Evolutionary conservation across 2,888 invertebrate genomes (phyloP), one percentile per base, ranked within the genome.

Genomic region (Hypselothyrea guttata): DNA sequence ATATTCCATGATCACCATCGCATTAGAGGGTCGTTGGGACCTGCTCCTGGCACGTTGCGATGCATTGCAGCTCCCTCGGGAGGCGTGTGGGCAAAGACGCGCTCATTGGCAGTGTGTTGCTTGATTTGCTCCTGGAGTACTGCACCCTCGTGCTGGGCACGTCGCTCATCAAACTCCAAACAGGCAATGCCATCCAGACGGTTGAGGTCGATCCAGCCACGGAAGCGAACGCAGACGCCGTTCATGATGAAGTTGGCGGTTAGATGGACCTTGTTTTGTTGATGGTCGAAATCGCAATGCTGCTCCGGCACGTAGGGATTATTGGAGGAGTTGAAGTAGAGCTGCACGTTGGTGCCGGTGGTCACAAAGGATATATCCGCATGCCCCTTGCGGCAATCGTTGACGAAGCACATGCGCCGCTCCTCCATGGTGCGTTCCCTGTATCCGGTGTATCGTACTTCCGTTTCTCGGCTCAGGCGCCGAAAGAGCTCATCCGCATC

Each of bases 401-500:
- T 95, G 87, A 96, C 95, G 91, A 98, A 98, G 52, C 97, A 92
- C 88, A 95, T 94, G 90, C 96, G 95, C 30, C 98, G 92, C 90
- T 98, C 98, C 87, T 98, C 97, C 45, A 94, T 92, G 0, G 97
- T 97, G 64, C 97, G 91, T 89, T 98, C 98, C 77, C 97, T 92
- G 91, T 94, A 97, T 15, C 98, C 98, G 0, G 98, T 98, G 91
- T 97, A 98, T 68, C 97, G 93, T 47, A 98, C 95, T 96, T 98
- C 98, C 86, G 96, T 96, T 90, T 98, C 98, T 42, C 98, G 93
- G 89, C 97, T 96, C 51, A 98, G 92, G 87, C 97, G 93, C 88
- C 97, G 93, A 89, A 98, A 98, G 33, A 98, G 92, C 90, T 98
- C 98, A 87, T 98, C 98, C 46, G 96, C 96, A 89, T 98, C 98